Evolutionary conservation across 2,888 invertebrate genomes (phyloP), one percentile per base, ranked within the genome.

Genomic region (Xestoiulus laeticollis): DNA sequence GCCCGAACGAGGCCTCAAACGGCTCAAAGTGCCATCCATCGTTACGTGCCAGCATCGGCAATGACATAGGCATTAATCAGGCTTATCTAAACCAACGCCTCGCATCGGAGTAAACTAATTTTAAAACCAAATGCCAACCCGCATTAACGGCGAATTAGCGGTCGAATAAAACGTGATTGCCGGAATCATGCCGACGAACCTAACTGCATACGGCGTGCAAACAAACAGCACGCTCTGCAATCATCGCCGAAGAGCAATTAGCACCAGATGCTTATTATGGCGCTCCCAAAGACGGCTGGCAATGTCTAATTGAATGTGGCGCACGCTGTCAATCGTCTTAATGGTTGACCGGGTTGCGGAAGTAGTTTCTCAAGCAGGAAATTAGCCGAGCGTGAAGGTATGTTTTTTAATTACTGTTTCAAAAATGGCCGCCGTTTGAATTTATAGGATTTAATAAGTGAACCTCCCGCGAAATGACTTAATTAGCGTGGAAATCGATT

Each of bases 161-260:
- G 78, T 78, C 78, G 78, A 78, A 78, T 78, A 78, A 78, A 78
- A 78, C 78, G 78, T 78, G 78, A 78, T 78, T 78, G 78, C 78
- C 78, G 30, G 78, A 30, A 78, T 78, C 78, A 30, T 78, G 78
- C 78, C 78, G 30, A 68, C 26, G 68, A 59, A n/a, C n/a, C 6
- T 19, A n/a, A 3, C n/a, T 26, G 6, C 48, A 19, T 48, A 19
- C 48, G 48, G 14, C 48, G 48, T 1, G 14, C 26, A 26, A 78
- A 78, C 78, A 78, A 78, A 78, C 78, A 78, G 26, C 22, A 78
- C 78, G 78, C 26, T 78, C 30, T 8, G 78, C 78, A 78, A 78
- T 78, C 26, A 78, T 78, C 16, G 78, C 78, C 30, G 78, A 78
- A 14, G 26, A 78, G 30, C 78, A 78, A 78, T 78, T 78, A 78